These are phyloP conservation scores for Nematostella vectensis DNA, from an alignment of 92 coral and sea anemone genomes.

Conservation along the genomic window DNA sequence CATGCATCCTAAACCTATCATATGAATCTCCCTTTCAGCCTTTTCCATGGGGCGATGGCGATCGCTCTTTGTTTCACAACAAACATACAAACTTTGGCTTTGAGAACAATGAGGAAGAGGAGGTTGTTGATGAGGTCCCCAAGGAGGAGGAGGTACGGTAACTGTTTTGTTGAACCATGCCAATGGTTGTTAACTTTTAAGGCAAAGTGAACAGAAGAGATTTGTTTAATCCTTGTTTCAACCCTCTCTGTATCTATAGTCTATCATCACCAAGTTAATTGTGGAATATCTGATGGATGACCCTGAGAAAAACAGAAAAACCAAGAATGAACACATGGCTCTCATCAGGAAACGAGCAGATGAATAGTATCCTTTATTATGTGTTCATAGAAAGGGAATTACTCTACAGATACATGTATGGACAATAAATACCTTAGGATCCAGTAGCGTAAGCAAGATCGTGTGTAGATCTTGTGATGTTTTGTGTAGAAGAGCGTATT, in stretches of 20 bases:
- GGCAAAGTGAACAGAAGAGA: no score
- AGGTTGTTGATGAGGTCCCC: conserved; percentile 13
- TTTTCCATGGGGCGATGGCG: conserved; percentile 65
- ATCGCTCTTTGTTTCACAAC: conserved; percentile 41
- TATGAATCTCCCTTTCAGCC: conserved; percentile 14
- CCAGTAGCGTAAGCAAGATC: no score
- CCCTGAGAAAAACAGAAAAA: conserved; percentile 53
- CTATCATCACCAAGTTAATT: conserved; percentile 64
- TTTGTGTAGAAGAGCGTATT: no score
- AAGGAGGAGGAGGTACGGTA: conserved; percentile 1
- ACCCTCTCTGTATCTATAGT: conserved; percentile 42
- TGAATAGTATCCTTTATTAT: conserved; percentile 46
- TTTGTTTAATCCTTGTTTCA: no score
- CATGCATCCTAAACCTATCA: no score
- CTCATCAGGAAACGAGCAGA: conserved; percentile 24
- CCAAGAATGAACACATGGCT: conserved; percentile 51
- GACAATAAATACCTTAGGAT: no score
- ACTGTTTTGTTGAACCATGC: no score
- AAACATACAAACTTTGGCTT: conserved; percentile 52
- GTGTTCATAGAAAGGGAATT: no score
- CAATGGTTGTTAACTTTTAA: no score
- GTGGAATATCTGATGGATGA: conserved; percentile 67
- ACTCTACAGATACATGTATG: no score
- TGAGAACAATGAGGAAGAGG: conserved; percentile 22
- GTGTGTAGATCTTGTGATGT: no score